Base-by-base conservation (phyloP, 2,797 vertebrate genomes). In the Emys orbicularis region DNA sequence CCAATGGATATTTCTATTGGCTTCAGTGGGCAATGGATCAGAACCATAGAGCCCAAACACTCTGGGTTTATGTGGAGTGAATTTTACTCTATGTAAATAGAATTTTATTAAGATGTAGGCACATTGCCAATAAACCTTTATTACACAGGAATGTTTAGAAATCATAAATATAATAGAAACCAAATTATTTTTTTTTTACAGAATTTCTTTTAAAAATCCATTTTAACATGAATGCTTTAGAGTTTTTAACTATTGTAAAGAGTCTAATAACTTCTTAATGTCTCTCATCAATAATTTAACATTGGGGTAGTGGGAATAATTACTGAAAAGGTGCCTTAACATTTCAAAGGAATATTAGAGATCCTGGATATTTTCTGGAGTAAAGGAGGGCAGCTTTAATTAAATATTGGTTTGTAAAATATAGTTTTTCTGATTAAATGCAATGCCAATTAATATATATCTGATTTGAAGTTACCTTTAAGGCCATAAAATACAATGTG, bases 231-330 rank as follows among this genome's bases (percentile, higher is more conserved):
- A 50, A 2, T 76, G 82, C 94, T 97, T 87, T 94, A 96, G n/a
- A 4, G 83, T 31, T 86, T 83, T 83, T 93, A 68, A 79, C 56
- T 94, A 15, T 91, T 95, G 88, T 83, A 81, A 89, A 92, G 27
- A 81, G 57, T 13, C 47, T 77, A 27, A 65, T 92, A n/a, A 6
- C 82, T 94, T 84, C 95, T 94, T 87, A 56, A 72, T 91, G 83
- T 81, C 85, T 94, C 31, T 18, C n/a, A 59, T 91, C 91, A 90
- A 93, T 93, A 92, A 95, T 94, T 97, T 92, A 96, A 90, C 88
- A 91, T 31, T 4, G 87, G 90, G 44, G 0, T 16, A 94, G 49
- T 90, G 68, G 81, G 87, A 82, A 8, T 95, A 84, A 94, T 93
- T 94, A 88, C 72, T 90, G 94, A 92, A 97, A 95, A 91, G 56